Conservation (phyloP, 2,113 vertebrate species). For the Sitta europaea region DNA sequence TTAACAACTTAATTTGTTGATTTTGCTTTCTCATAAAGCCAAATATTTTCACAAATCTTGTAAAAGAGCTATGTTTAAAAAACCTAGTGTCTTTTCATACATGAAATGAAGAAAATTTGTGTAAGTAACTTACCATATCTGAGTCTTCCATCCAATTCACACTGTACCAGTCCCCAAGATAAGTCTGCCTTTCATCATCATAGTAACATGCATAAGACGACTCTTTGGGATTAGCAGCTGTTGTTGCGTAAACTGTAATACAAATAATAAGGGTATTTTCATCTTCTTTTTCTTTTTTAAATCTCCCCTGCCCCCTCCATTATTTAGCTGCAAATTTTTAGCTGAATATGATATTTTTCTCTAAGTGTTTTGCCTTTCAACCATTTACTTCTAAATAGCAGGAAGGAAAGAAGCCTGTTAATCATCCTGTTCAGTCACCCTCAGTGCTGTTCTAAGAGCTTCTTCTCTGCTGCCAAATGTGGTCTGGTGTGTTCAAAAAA, state of each 20-base stretch:
- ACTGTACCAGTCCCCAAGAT: conserved; percentile 96
- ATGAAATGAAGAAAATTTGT: neutral
- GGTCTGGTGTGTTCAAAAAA: neutral
- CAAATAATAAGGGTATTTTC: neutral
- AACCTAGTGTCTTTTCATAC: neutral
- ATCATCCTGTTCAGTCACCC: neutral
- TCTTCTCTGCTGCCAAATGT: neutral
- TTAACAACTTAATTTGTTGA: neutral
- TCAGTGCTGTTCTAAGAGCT: neutral
- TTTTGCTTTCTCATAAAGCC: neutral
- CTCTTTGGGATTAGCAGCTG: conserved; percentile 85
- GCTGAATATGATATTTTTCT: neutral
- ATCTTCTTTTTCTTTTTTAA: neutral
- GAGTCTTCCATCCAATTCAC: conserved; percentile 99
- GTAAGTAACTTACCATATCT: conserved; percentile 77
- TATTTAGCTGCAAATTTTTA: neutral
- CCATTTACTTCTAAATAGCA: neutral
- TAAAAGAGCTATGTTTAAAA: neutral
- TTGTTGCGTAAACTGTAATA: conserved; percentile 89
- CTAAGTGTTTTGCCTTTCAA: neutral
- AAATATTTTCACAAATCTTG: neutral
- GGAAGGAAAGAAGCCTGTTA: neutral
- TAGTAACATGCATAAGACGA: conserved; percentile 97
- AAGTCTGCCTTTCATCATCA: conserved; percentile 85
- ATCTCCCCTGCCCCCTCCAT: neutral